Conservation (phyloP, 1,140 invertebrate genomes). For the Vollenhovia emeryi region DNA sequence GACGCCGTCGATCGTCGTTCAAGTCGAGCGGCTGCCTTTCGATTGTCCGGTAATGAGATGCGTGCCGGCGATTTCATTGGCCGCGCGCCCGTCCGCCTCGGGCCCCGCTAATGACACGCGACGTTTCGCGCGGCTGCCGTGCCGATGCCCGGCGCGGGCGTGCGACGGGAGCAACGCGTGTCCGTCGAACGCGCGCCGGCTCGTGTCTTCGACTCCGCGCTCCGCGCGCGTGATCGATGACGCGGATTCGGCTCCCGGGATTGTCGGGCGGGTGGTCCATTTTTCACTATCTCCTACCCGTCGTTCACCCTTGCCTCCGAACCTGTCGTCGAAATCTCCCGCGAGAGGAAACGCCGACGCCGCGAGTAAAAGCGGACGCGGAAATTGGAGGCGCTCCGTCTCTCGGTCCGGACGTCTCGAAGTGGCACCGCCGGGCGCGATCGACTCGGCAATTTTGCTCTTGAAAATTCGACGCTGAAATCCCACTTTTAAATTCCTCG, state of each 20-base stretch:
- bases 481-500: background rate
- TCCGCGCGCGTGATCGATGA: background rate
- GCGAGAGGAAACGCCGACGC: background rate
- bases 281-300: too few relatives aligned
- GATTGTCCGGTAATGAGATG: slow-evolving; percentile 58
- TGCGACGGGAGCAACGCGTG: background rate
- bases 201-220: background rate
- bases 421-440: background rate
- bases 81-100: background rate
- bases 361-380: background rate
- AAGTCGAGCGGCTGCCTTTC: slow-evolving; percentile 7
- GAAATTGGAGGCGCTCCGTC: background rate
- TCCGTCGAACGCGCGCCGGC: background rate
- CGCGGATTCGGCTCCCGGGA: background rate
- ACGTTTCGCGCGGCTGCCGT: background rate
- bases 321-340: too few relatives aligned
- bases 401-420: background rate
- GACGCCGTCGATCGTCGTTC: too few relatives aligned
- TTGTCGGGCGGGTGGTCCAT: too few relatives aligned
- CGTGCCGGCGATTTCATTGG: slow-evolving; percentile 20
- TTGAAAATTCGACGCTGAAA: background rate
- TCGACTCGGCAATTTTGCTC: background rate
- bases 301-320: too few relatives aligned
- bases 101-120: slow-evolving; percentile 40
- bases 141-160: background rate